Evolutionary conservation across 2,797 vertebrate genomes (phyloP).

Genomic region (Diceros bicornis): DNA sequence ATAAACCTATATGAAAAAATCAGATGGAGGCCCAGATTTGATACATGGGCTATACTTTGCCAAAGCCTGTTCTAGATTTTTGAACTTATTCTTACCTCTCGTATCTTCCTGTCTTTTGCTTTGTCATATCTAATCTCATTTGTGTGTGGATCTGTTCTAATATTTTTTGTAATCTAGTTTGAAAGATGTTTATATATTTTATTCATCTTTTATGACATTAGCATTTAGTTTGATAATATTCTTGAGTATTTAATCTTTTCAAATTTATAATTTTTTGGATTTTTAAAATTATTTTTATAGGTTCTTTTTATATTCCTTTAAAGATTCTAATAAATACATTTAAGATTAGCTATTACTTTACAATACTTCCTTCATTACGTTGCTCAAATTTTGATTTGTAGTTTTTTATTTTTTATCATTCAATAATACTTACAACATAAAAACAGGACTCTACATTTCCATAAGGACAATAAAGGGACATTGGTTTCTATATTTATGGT

Average conservation of each 20-base stretch:
- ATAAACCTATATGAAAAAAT: background rate
- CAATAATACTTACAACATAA: background rate
- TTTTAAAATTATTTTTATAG: background rate
- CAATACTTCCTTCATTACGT: background rate
- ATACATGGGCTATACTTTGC: fast-evolving
- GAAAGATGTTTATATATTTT: background rate
- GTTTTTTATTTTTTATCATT: background rate
- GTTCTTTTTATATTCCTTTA: background rate
- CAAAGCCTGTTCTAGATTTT: background rate
- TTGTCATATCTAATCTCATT: background rate
- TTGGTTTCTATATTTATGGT: background rate
- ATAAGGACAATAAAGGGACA: background rate
- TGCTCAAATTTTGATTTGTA: background rate
- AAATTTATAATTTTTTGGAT: background rate
- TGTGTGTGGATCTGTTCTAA: background rate
- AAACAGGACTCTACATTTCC: background rate
- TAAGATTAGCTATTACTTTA: background rate
- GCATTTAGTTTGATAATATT: background rate
- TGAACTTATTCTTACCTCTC: background rate
- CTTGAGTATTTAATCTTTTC: background rate
- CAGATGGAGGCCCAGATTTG: background rate
- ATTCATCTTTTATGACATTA: background rate
- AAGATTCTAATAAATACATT: background rate
- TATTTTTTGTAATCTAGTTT: background rate
- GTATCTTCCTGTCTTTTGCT: background rate